Base-by-base conservation (phyloP, 2,113 vertebrate genomes). In the Rhinolophus sinicus region DNA sequence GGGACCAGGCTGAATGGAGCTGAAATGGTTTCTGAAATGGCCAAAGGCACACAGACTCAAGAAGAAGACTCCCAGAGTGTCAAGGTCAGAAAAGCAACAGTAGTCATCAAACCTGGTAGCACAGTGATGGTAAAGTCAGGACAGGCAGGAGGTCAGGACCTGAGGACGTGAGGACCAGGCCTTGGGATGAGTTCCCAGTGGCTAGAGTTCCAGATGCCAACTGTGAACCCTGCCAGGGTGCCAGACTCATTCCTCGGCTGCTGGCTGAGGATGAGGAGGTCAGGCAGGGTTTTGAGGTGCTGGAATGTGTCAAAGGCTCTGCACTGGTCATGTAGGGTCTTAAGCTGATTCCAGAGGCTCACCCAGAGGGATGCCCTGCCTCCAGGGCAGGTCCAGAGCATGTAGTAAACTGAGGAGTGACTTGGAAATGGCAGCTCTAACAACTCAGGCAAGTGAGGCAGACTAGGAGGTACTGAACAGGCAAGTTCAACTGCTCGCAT, bases 141-240 rank as follows among this genome's bases (percentile, higher is more conserved):
- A 93, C n/a, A 67, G 47, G 28, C 0, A 8, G 76, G 38, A 14
- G 12, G 16, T 50, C 18, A 50, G 64, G 72, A 72, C 54, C 16
- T 16, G 21, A 44, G 33, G 47, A 35, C 0, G 0, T 50, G 88
- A 75, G 64, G 54, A 83, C 12, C 28, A 86, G 33, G 35, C 22
- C 33, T 78, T 56, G 14, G n/a, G 44, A 83, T 60, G 33, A 30
- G 21, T 69, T 58, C 11, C 18, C n/a, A 5, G 5, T 44, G 64
- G 6, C 47, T 56, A 11, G 13, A 69, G 38, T 77, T 86, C n/a
- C 26, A 38, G 56, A 69, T 54, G 13, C 1, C 4, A 5, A 15
- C 40, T 40, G 0, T 15, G 52, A 70, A 52, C 78, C 19, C 18
- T 8, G 9, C 9, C 0, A 12, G 13, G 11, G 0, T 2, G 0